These are phyloP conservation scores for Tricholauxania praeusta DNA, from an alignment of 2,888 invertebrate genomes.

Conservation along the genomic window DNA sequence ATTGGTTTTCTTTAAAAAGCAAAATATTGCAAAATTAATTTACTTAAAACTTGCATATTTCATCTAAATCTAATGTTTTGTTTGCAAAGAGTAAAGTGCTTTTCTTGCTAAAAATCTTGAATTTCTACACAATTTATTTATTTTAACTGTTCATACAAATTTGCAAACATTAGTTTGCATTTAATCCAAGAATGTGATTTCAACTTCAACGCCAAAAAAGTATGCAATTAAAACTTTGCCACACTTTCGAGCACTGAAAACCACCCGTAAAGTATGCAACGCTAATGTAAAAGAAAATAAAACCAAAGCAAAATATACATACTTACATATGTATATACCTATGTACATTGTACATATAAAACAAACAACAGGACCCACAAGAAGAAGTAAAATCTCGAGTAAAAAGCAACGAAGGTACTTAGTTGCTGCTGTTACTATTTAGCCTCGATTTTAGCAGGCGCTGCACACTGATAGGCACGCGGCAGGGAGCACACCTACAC, in stretches of 20 bases:
- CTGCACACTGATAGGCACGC: neutral
- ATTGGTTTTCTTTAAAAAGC: no score
- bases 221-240: neutral
- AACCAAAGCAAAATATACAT: neutral
- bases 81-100: no score
- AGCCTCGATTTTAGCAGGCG: conserved; percentile 20
- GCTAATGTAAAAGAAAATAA: conserved; percentile 1
- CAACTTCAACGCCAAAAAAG: neutral
- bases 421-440: conserved; percentile 4
- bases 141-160: no score
- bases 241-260: neutral
- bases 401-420: neutral
- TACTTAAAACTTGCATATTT: no score
- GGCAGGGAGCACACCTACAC: neutral
- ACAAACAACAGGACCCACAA: neutral
- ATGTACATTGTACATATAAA: neutral
- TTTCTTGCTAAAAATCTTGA: no score
- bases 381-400: neutral
- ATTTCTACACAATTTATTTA: no score
- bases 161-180: no score
- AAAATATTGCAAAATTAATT: no score
- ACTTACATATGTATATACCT: no score
- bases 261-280: conserved; percentile 23
- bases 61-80: no score
- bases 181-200: no score